A percentile compares a stretch with the other conserved stretches of the same genome.
Conservation (phyloP, 2,113 vertebrate genomes). For the Thinocorus orbignyianus region DNA sequence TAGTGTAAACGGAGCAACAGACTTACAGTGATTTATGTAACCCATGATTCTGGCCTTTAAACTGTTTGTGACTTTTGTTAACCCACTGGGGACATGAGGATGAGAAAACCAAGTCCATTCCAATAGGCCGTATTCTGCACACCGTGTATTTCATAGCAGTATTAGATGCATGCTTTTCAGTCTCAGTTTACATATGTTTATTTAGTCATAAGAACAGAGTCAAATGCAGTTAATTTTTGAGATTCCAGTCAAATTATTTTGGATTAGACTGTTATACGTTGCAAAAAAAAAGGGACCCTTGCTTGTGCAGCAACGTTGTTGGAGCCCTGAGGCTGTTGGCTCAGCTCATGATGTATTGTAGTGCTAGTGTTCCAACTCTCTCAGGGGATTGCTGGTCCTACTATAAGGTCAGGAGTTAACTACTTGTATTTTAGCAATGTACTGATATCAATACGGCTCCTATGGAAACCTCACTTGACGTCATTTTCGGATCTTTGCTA, state of each 20-base stretch:
- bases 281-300: conserved; percentile 55
- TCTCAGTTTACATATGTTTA: conserved; percentile 35
- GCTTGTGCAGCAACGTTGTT: conserved; percentile 49
- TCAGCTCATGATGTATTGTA: conserved; percentile 75
- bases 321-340: conserved; percentile 69
- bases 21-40: not conserved
- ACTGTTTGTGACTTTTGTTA: not conserved
- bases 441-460: conserved; percentile 80
- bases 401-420: conserved; percentile 84
- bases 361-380: conserved; percentile 70
- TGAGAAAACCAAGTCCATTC: not conserved
- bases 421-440: conserved; percentile 81
- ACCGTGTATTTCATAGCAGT: not conserved
- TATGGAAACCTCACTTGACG: conserved; percentile 83
- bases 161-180: not conserved
- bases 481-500: conserved; percentile 80
- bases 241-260: conserved; percentile 52
- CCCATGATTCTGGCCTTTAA: not conserved
- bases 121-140: not conserved
- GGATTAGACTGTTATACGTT: conserved; percentile 57
- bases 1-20: not conserved
- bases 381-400: conserved; percentile 73
- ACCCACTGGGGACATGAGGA: not conserved
- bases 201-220: conserved; percentile 55
- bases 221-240: conserved; percentile 61